Percentiles rank a stretch among this genome's conserved stretches.
These are phyloP conservation scores for Haliclona indistincta DNA, from an alignment of 37 sponge, comb jelly and placozoan species.

Conservation along the genomic window DNA sequence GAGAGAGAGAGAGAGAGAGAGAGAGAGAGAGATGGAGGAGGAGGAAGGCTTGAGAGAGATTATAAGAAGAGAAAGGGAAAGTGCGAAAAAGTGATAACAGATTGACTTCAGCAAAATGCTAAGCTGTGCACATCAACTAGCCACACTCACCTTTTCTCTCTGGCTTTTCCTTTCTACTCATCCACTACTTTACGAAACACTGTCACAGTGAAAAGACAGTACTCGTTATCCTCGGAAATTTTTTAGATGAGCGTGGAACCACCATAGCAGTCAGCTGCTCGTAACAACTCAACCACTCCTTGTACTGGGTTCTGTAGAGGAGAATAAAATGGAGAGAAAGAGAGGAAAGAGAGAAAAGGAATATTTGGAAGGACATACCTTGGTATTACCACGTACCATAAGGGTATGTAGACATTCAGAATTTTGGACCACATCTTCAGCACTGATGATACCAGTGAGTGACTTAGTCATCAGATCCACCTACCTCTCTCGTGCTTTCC, in stretches of 20 bases:
- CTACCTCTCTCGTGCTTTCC: too few species aligned
- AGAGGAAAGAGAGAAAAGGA: too few species aligned
- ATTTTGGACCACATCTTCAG: constrained; percentile 75
- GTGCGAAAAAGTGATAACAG: too few species aligned
- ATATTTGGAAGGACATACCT: too few species aligned
- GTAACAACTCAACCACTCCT: constrained; percentile 91
- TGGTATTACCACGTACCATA: constrained; percentile 92
- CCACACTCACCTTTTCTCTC: constrained; percentile 96
- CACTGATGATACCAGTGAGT: constrained; percentile 73
- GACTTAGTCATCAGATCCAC: constrained; percentile 79
- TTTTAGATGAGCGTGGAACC: constrained; percentile 83
- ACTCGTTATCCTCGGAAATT: constrained; percentile 75
- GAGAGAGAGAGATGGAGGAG: too few species aligned
- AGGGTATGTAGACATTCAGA: constrained; percentile 94
- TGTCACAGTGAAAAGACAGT: constrained; percentile 88
- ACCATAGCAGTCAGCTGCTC: constrained; percentile 91
- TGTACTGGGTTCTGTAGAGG: too few species aligned
- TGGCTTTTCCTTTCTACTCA: constrained; percentile 86
- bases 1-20: too few species aligned
- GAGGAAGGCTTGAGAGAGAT: too few species aligned
- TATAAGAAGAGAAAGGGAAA: too few species aligned
- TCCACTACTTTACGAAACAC: constrained; percentile 93
- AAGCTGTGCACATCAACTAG: too few species aligned
- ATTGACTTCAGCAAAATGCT: too few species aligned
- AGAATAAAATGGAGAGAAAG: too few species aligned